Percentiles rank a stretch among this genome's conserved stretches.
Evolutionary conservation across 2,888 invertebrate species (phyloP).

Genomic region (Abscondita cerata): DNA sequence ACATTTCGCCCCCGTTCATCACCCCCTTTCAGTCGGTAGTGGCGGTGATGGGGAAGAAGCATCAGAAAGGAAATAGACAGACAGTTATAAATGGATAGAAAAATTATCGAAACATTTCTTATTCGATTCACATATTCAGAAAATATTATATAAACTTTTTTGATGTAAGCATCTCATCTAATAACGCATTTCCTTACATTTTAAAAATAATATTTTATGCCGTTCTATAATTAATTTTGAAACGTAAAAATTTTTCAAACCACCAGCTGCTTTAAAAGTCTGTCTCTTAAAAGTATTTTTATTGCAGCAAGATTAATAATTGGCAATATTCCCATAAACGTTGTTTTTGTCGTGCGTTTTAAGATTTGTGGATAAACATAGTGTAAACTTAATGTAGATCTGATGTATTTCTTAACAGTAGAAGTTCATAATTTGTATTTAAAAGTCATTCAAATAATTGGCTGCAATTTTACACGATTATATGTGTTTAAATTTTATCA

Average conservation of each 20-base stretch:
- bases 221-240: conserved; percentile 2
- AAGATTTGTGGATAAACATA: conserved; percentile 18
- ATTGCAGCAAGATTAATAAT: conserved; percentile 26
- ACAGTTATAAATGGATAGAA: conserved; percentile 76
- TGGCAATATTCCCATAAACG: conserved; percentile 32
- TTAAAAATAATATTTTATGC: not conserved
- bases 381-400: conserved; percentile 17
- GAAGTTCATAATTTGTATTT: not conserved
- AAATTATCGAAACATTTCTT: conserved; percentile 70
- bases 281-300: conserved; percentile 23
- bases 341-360: conserved; percentile 17
- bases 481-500: too few species aligned
- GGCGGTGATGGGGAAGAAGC: conserved; percentile 51
- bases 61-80: conserved; percentile 68
- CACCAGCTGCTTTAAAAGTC: conserved; percentile 5
- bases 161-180: conserved; percentile 10
- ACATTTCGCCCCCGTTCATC: conserved; percentile 34
- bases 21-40: conserved; percentile 31
- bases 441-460: too few species aligned
- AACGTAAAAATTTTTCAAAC: not conserved
- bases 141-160: conserved; percentile 46
- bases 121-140: conserved; percentile 56
- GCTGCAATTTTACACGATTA: too few species aligned
- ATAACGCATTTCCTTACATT: not conserved
- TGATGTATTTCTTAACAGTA: conserved; percentile 11